Percentiles rank a stretch among this genome's conserved stretches.
These are phyloP conservation scores for Percopsis transmontana DNA, from an alignment of 2,113 vertebrate genomes.

Conservation along the genomic window DNA sequence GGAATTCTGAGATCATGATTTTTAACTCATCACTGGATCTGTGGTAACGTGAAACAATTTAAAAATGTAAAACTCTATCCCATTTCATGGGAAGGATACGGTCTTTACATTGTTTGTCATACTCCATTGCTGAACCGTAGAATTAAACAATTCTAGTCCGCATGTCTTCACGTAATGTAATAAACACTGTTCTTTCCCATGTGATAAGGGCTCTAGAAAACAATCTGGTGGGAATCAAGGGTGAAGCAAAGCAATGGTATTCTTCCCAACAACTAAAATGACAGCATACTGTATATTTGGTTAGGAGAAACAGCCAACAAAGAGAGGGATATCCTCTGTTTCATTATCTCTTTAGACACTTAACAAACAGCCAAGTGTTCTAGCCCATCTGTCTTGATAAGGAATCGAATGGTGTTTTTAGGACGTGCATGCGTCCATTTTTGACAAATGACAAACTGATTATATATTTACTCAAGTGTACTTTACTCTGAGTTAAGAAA, in stretches of 20 bases:
- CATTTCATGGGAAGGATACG: neutral
- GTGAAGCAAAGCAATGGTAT: slow-evolving; percentile 55
- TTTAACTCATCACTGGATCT: neutral
- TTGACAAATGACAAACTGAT: slow-evolving; percentile 19
- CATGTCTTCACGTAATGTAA: slow-evolving; percentile 49
- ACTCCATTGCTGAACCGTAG: slow-evolving; percentile 23
- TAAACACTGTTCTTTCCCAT: slow-evolving; percentile 73
- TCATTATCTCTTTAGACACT: slow-evolving; percentile 29
- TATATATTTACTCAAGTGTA: slow-evolving; percentile 40
- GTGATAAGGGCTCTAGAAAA: slow-evolving; percentile 73
- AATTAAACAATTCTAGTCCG: slow-evolving; percentile 33
- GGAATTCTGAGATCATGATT: slow-evolving; percentile 18
- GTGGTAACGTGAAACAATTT: neutral
- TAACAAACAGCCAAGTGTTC: neutral
- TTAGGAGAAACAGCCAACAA: slow-evolving; percentile 46
- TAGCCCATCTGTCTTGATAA: neutral
- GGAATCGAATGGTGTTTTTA: neutral
- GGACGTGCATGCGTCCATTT: neutral
- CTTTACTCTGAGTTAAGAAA: slow-evolving; percentile 30
- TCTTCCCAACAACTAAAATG: slow-evolving; percentile 56
- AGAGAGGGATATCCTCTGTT: slow-evolving; percentile 43
- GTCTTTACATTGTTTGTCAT: neutral
- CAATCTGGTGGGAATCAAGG: slow-evolving; percentile 67
- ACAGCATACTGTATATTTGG: slow-evolving; percentile 43
- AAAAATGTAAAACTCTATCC: neutral